Evolutionary conservation across 2,113 vertebrate species (phyloP).

Genomic region (Ciconia boyciana): DNA sequence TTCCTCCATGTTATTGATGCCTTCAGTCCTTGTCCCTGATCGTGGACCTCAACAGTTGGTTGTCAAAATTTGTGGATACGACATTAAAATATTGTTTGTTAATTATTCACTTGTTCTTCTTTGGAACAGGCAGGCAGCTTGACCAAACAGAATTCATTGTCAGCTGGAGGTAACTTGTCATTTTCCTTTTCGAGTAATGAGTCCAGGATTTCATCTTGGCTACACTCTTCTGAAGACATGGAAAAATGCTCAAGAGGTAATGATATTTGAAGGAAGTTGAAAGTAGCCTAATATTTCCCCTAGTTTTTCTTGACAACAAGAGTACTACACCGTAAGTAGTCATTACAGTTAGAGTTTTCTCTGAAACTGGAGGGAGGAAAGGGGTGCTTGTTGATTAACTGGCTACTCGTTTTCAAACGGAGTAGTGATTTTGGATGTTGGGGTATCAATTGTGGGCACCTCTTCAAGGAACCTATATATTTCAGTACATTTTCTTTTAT

Average conservation of each 20-base stretch:
- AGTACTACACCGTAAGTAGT: not conserved
- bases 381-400: not conserved
- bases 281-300: not conserved
- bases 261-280: not conserved
- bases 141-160: slow-evolving; percentile 82
- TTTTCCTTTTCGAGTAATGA: slow-evolving; percentile 82
- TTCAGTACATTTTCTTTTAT: not conserved
- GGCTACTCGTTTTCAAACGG: not conserved
- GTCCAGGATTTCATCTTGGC: slow-evolving; percentile 86
- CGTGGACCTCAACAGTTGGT: not conserved
- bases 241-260: slow-evolving; percentile 94
- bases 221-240: slow-evolving; percentile 94
- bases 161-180: slow-evolving; percentile 76
- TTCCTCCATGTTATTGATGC: not conserved
- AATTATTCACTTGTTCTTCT: slow-evolving; percentile 1
- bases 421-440: not conserved
- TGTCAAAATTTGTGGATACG: not conserved
- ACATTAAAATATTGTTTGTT: not conserved
- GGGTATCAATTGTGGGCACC: not conserved
- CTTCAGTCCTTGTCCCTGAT: not conserved
- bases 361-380: not conserved
- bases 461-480: not conserved
- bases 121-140: slow-evolving; percentile 78
- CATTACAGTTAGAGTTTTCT: not conserved
- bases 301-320: not conserved